phyloP scores from a whole-genome alignment of 2,888 invertebrate genomes.

The Helobdella robusta region DNA sequence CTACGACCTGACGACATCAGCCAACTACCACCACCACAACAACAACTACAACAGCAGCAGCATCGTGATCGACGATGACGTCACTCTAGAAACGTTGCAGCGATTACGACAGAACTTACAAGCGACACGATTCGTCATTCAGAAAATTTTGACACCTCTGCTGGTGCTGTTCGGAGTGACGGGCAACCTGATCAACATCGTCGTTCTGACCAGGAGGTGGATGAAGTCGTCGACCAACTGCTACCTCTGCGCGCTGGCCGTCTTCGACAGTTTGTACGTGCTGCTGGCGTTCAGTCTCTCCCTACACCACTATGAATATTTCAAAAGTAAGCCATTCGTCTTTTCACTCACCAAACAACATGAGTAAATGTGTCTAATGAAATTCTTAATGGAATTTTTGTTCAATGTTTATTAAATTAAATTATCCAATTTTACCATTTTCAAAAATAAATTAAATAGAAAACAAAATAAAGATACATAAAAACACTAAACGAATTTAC shows the following conservation, averaged over 20 bases:
- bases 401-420: no score
- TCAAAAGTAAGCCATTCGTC: conserved; percentile 18
- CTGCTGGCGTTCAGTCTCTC: conserved; percentile 52
- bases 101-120: not conserved
- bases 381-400: no score
- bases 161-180: conserved; percentile 42
- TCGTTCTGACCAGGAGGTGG: conserved; percentile 43
- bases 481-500: no score
- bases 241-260: conserved; percentile 64
- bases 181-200: conserved; percentile 45
- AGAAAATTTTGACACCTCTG: conserved; percentile 40
- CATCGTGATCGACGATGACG: no score
- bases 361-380: no score
- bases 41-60: not conserved
- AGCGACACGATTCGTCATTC: conserved; percentile 17
- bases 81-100: no score
- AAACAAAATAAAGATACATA: no score
- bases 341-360: no score
- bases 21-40: not conserved
- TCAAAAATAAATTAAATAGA: no score
- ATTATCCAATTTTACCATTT: no score
- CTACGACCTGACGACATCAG: not conserved
- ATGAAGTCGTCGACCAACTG: conserved; percentile 47
- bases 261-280: conserved; percentile 63
- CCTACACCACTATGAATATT: conserved; percentile 28